These are phyloP conservation scores for Heterochromis multidens DNA, from an alignment of 2,113 vertebrate genomes.

Conservation along the genomic window DNA sequence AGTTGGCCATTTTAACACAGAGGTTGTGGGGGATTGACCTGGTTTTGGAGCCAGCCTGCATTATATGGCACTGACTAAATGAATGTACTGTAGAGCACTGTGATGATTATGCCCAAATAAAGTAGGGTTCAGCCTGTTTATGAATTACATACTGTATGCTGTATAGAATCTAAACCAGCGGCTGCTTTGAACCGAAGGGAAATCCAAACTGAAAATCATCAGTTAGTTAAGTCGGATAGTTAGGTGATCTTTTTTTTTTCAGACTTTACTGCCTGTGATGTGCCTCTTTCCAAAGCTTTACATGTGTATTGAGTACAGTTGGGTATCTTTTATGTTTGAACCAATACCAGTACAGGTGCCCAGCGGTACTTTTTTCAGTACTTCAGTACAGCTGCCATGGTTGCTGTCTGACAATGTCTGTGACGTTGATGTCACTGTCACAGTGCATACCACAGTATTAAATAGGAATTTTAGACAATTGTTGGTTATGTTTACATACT, in stretches of 20 bases:
- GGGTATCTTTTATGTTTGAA: no score
- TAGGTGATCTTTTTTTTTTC: not conserved
- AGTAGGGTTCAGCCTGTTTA: not conserved
- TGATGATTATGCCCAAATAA: not conserved
- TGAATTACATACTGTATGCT: not conserved
- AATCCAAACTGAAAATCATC: not conserved
- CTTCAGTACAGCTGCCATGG: not conserved
- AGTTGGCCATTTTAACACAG: not conserved
- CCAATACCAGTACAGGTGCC: not conserved
- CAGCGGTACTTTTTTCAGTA: not conserved
- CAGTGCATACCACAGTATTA: not conserved
- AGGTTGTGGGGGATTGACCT: not conserved
- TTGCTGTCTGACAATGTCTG: not conserved
- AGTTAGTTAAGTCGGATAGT: not conserved
- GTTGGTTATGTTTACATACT: not conserved
- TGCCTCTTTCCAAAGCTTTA: no score
- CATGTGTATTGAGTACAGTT: no score
- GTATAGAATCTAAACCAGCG: not conserved
- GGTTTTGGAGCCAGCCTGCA: not conserved
- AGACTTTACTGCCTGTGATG: not conserved
- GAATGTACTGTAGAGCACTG: not conserved
- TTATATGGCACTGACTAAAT: not conserved
- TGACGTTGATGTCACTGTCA: not conserved
- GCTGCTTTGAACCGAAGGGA: not conserved
- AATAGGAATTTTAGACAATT: fast-evolving